Evolutionary conservation across 2,888 invertebrate genomes (phyloP).

Genomic region (Rotaria macrura): DNA sequence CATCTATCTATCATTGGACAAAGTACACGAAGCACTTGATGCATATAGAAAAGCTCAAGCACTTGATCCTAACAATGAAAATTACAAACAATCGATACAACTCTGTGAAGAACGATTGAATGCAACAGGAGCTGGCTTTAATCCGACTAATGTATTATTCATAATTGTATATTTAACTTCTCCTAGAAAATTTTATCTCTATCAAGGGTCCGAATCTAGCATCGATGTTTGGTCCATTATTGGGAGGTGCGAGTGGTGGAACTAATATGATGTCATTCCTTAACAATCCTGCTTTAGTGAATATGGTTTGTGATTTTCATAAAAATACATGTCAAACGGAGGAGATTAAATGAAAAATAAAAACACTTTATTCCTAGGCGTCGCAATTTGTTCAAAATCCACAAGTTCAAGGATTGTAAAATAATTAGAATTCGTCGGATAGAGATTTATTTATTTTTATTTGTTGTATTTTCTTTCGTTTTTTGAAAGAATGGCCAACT

Average conservation of each 20-base stretch:
- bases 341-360: too few species aligned
- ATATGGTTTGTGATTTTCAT: too few species aligned
- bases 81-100: slow-evolving; percentile 73
- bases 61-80: slow-evolving; percentile 80
- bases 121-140: slow-evolving; percentile 35
- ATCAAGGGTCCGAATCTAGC: slow-evolving; percentile 26
- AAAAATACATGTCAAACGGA: too few species aligned
- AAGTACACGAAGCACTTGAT: slow-evolving; percentile 69
- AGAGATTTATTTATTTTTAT: too few species aligned
- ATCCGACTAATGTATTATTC: slow-evolving; percentile 14
- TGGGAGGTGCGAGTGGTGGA: slow-evolving; percentile 33
- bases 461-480: too few species aligned
- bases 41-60: slow-evolving; percentile 77
- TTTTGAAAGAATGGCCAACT: slow-evolving; percentile 21
- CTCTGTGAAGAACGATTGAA: slow-evolving; percentile 63
- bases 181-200: background rate
- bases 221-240: slow-evolving; percentile 26
- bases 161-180: background rate
- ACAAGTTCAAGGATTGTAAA: slow-evolving; percentile 61
- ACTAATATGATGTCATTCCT: slow-evolving; percentile 55
- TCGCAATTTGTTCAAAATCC: slow-evolving; percentile 67
- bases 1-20: slow-evolving; percentile 71
- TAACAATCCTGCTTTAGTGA: slow-evolving; percentile 69
- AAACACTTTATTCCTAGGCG: slow-evolving; percentile 39
- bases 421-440: background rate